Evolutionary conservation across 2,113 vertebrate genomes (phyloP), one percentile per base, ranked within the genome.

Genomic region (Quiscalus mexicanus): DNA sequence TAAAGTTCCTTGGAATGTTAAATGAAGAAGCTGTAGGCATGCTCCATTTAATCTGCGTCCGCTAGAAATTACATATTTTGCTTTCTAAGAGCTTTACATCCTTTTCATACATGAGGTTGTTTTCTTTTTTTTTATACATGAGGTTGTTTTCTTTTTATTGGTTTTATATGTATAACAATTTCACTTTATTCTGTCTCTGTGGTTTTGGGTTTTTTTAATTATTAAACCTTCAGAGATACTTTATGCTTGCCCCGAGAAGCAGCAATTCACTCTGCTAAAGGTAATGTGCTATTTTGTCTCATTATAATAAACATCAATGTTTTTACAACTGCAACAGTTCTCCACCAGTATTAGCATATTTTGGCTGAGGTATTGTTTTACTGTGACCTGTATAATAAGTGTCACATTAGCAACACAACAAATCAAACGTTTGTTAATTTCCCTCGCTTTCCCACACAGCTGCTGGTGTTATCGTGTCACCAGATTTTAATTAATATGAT

Each of bases 401-500:
- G 99, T 99, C 99, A 99, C 99, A 99, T 99, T 99, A 99, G 99
- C 99, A 99, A 99, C 98, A 99, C 99, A 99, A 99, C 99, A 99
- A 99, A 99, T 99, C 99, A 99, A 99, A 99, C 98, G 98, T 97
- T 98, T 98, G 98, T 98, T 99, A 99, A 98, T 99, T 99, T 99
- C 98, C 98, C 98, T 98, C 98, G 98, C 98, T 99, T 98, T 98
- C 98, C 98, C 98, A 98, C 98, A 98, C 99, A 99, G 99, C 99
- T 99, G 99, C 98, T 98, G 97, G 98, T 98, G 98, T 98, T 98
- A 99, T 99, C 99, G 96, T 99, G 98, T 99, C 98, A 98, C 98
- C 98, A 99, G 98, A 99, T 99, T 99, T 99, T 99, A 99, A 99
- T 99, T 99, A 99, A 99, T 99, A 99, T 99, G 99, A 99, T 99